Evolutionary conservation across 2,888 invertebrate genomes (phyloP).

Genomic region (Anaspis maculata): DNA sequence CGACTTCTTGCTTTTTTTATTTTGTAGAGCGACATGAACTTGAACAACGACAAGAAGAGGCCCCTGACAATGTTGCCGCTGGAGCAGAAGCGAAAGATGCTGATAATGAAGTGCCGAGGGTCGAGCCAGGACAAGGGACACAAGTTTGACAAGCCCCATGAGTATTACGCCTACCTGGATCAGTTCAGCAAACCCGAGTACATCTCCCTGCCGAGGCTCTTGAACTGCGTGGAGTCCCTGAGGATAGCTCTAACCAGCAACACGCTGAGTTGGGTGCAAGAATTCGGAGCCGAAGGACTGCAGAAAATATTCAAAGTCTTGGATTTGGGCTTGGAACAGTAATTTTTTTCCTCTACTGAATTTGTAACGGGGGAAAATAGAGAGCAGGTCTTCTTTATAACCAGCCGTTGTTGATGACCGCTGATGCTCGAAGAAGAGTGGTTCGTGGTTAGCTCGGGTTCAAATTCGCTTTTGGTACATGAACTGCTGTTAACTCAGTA

Average conservation of each 20-base stretch:
- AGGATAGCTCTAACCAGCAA: slow-evolving; percentile 91
- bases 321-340: slow-evolving; percentile 52
- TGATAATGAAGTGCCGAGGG: slow-evolving; percentile 70
- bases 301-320: slow-evolving; percentile 73
- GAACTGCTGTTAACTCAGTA: no score
- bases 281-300: slow-evolving; percentile 83
- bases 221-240: slow-evolving; percentile 78
- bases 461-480: no score
- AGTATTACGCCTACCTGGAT: slow-evolving; percentile 68
- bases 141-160: slow-evolving; percentile 75
- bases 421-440: no score
- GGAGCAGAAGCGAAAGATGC: slow-evolving; percentile 78
- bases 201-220: slow-evolving; percentile 73
- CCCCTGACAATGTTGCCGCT: slow-evolving; percentile 70
- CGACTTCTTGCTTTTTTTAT: neutral
- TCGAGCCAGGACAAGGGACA: slow-evolving; percentile 65
- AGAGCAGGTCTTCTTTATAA: no score
- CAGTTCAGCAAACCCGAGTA: slow-evolving; percentile 68
- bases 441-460: no score
- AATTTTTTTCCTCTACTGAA: no score
- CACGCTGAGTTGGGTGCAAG: slow-evolving; percentile 90
- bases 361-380: no score
- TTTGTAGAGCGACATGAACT: slow-evolving; percentile 90
- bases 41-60: slow-evolving; percentile 85
- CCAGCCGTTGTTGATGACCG: no score